Conservation (phyloP, 2,888 invertebrate species). For the Cheilosia variabilis region DNA sequence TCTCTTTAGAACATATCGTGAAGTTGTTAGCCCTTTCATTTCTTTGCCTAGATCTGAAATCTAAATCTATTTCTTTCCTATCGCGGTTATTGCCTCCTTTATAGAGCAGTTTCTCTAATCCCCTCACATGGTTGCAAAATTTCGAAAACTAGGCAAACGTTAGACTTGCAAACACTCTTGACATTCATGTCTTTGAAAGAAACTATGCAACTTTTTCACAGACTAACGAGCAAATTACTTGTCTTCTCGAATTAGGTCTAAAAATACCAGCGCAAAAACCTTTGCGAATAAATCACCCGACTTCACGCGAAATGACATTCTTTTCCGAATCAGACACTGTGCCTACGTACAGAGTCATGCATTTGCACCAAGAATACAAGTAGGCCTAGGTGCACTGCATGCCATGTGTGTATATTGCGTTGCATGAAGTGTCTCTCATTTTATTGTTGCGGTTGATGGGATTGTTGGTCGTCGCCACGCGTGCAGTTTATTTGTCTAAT, state of each 20-base stretch:
- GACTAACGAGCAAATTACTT: background rate
- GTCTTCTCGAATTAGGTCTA: slow-evolving; percentile 27
- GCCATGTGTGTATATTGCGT: slow-evolving; percentile 6
- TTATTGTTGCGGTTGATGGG: slow-evolving; percentile 38
- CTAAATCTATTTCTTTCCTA: too few relatives aligned
- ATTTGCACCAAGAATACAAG: background rate
- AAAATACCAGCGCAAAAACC: slow-evolving; percentile 41
- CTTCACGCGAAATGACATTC: slow-evolving; percentile 58
- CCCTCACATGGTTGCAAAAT: too few relatives aligned
- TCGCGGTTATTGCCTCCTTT: too few relatives aligned
- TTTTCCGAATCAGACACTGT: slow-evolving; percentile 51
- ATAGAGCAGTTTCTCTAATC: too few relatives aligned
- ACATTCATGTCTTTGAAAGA: background rate
- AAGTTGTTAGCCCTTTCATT: too few relatives aligned
- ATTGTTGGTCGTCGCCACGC: slow-evolving; percentile 52
- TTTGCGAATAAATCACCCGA: slow-evolving; percentile 48
- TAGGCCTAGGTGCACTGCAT: background rate
- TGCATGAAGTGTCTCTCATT: slow-evolving; percentile 8
- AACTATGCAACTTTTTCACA: background rate
- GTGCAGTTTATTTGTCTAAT: slow-evolving; percentile 51
- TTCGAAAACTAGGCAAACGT: too few relatives aligned
- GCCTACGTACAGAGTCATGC: slow-evolving; percentile 12
- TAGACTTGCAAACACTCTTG: too few relatives aligned
- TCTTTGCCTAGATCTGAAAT: too few relatives aligned
- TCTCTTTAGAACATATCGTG: too few relatives aligned